These are phyloP conservation scores for Aspiorhynchus laticeps DNA, from an alignment of 2,113 vertebrate species.

Conservation along the genomic window DNA sequence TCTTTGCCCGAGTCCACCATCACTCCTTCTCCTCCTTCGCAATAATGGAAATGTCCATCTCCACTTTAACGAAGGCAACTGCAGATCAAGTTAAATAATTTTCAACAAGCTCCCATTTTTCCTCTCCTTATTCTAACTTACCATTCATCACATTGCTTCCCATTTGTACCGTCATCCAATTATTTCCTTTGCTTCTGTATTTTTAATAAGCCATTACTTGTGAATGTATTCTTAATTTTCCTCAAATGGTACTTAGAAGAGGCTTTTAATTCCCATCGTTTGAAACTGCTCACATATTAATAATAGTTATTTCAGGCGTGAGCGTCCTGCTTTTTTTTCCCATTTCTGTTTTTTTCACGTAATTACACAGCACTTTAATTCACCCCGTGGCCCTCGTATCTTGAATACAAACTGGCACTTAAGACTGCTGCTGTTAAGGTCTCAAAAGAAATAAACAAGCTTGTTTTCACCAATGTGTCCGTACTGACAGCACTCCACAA, in stretches of 20 bases:
- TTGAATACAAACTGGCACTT: not conserved
- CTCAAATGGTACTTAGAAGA: slow-evolving; percentile 42
- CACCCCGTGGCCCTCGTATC: slow-evolving; percentile 26
- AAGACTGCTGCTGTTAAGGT: not conserved
- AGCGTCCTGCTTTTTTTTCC: not conserved
- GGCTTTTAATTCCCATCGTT: slow-evolving; percentile 34
- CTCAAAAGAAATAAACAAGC: slow-evolving; percentile 24
- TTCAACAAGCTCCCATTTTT: not conserved
- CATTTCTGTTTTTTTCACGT: not conserved
- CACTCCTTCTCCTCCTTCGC: slow-evolving; percentile 24
- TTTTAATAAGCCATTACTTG: slow-evolving; percentile 40
- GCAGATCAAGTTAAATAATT: slow-evolving; percentile 12
- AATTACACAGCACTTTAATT: slow-evolving; percentile 35
- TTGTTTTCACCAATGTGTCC: not conserved
- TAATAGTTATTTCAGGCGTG: not conserved
- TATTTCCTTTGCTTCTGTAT: slow-evolving; percentile 41
- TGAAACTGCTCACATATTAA: slow-evolving; percentile 34
- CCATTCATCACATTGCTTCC: slow-evolving; percentile 6
- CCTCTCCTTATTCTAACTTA: slow-evolving; percentile 14
- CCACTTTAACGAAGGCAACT: slow-evolving; percentile 39
- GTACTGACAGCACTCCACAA: not conserved
- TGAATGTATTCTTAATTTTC: not conserved
- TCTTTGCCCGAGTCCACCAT: not conserved
- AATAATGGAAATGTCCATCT: slow-evolving; percentile 45
- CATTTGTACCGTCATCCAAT: slow-evolving; percentile 35